A percentile compares a stretch with the other conserved stretches of the same genome.
These are phyloP conservation scores for Spongilla lacustris DNA, from an alignment of 37 sponge, comb jelly and placozoan genomes.

Conservation along the genomic window DNA sequence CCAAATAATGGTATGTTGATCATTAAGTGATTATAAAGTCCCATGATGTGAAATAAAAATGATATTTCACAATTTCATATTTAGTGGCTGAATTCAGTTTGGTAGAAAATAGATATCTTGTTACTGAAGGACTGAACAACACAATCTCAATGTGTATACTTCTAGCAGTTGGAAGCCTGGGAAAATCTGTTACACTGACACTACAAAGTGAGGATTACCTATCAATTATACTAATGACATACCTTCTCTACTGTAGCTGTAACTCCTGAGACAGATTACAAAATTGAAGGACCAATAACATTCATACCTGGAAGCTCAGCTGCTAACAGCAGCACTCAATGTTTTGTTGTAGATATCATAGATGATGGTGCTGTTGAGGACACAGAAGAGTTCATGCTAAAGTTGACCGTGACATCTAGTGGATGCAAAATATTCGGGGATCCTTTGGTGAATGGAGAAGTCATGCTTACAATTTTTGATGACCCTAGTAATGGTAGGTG, in stretches of 20 bases:
- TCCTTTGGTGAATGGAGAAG: neutral
- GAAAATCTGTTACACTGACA: neutral
- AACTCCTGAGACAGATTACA: neutral
- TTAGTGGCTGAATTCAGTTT: neutral
- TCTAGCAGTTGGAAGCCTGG: neutral
- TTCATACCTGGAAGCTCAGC: neutral
- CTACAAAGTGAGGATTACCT: neutral
- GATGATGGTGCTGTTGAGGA: neutral
- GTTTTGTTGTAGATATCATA: conserved; percentile 1
- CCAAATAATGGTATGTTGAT: neutral
- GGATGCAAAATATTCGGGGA: neutral
- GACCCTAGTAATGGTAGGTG: neutral
- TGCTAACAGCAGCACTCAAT: neutral
- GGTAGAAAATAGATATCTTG: neutral
- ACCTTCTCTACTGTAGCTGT: neutral
- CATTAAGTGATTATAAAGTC: neutral
- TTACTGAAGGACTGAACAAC: neutral
- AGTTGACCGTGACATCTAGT: neutral
- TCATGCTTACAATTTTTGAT: neutral
- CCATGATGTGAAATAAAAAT: too few species aligned
- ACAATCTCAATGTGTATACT: neutral
- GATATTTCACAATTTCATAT: too few species aligned
- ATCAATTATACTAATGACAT: neutral
- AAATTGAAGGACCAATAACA: neutral
- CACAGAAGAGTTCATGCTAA: neutral